A percentile compares a stretch with the other conserved stretches of the same genome.
phyloP scores from a whole-genome alignment of 1,140 invertebrate genomes.

The Calliphora vicina region DNA sequence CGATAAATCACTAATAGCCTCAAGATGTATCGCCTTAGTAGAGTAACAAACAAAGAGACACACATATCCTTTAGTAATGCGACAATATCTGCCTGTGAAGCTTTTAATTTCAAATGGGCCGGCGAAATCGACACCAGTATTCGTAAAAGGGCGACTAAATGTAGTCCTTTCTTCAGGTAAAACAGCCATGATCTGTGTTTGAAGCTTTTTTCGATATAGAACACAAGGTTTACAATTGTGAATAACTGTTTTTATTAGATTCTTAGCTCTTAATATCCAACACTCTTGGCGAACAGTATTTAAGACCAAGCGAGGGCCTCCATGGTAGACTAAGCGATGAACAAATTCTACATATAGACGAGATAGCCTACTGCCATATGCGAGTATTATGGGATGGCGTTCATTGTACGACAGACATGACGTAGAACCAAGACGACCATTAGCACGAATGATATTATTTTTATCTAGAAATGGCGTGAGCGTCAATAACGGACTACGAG shows the following conservation, averaged over 20 bases:
- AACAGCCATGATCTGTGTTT: slow-evolving; percentile 17
- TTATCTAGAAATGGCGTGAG: too few species aligned
- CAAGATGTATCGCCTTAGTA: slow-evolving; percentile 55
- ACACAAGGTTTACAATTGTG: background rate
- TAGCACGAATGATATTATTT: too few species aligned
- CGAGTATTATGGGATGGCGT: too few species aligned
- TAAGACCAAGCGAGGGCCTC: background rate
- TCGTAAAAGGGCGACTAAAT: slow-evolving; percentile 43
- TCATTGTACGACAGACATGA: too few species aligned
- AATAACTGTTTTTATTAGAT: background rate
- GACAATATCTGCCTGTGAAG: too few species aligned
- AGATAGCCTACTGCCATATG: background rate
- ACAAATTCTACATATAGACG: slow-evolving; percentile 49
- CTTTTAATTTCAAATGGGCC: slow-evolving; percentile 59
- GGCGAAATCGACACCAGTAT: slow-evolving; percentile 55
- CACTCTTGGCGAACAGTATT: slow-evolving; percentile 29
- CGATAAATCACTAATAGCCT: slow-evolving; percentile 49
- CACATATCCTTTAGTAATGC: too few species aligned
- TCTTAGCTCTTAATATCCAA: background rate
- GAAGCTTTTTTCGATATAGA: background rate
- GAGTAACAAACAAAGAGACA: slow-evolving; percentile 58
- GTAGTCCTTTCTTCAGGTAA: slow-evolving; percentile 23
- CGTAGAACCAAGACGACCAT: too few species aligned
- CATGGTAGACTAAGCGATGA: background rate
- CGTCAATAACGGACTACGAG: too few species aligned